Conservation (phyloP, 2,113 vertebrate species). For the Ia io region DNA sequence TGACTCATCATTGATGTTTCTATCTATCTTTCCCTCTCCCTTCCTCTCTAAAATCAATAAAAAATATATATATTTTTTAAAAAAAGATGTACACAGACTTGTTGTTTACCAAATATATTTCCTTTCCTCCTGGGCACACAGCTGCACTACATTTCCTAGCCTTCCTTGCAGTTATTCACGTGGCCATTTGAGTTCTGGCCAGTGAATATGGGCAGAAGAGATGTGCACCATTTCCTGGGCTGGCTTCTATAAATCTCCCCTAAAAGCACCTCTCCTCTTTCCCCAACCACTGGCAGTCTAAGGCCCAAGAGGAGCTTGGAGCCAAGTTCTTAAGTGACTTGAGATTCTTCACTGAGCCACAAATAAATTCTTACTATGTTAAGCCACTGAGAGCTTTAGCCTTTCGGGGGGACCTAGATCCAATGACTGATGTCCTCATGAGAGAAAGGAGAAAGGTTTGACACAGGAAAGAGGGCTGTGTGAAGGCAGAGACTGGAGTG, state of each 20-base stretch:
- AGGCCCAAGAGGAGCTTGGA: not conserved
- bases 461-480: not conserved
- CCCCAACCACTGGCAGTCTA: accelerated
- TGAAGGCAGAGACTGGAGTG: not conserved
- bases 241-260: not conserved
- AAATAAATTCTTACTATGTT: not conserved
- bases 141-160: not conserved
- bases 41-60: too few species aligned
- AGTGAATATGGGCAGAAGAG: not conserved
- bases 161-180: not conserved
- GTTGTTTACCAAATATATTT: not conserved
- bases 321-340: not conserved
- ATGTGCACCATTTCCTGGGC: not conserved
- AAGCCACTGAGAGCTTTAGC: not conserved
- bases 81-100: not conserved
- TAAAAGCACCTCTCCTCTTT: not conserved
- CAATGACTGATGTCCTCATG: not conserved
- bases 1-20: too few species aligned
- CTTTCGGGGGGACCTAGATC: not conserved
- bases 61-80: too few species aligned
- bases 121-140: not conserved
- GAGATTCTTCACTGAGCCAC: not conserved
- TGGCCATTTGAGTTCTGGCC: not conserved
- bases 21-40: too few species aligned
- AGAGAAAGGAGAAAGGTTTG: not conserved